A percentile compares a stretch with the other conserved stretches of the same genome.
phyloP scores from a whole-genome alignment of 2,113 vertebrate genomes.

The Chloroceryle aenea region DNA sequence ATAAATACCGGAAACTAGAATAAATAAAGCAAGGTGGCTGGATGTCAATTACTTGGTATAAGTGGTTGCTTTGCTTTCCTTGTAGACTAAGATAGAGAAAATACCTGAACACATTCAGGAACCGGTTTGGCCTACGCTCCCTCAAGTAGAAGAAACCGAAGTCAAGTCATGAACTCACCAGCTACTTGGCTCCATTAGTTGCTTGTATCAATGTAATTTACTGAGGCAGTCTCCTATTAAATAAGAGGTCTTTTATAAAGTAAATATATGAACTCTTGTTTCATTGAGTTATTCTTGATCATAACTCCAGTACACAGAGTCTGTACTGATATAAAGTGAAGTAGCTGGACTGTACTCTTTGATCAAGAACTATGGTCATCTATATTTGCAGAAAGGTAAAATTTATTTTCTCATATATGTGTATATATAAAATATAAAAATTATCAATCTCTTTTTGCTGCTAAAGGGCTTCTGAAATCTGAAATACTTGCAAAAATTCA shows the following conservation, averaged over 20 bases:
- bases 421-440: not conserved
- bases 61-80: conserved; percentile 10
- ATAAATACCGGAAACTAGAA: not conserved
- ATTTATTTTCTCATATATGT: not conserved
- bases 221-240: not conserved
- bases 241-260: conserved; percentile 21
- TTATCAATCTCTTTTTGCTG: not conserved
- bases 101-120: conserved; percentile 90
- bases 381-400: not conserved
- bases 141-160: conserved; percentile 61
- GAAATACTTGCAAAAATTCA: not conserved
- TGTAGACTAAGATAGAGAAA: conserved; percentile 86
- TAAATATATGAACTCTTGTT: not conserved
- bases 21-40: not conserved
- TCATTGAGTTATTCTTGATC: not conserved
- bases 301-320: not conserved
- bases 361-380: not conserved
- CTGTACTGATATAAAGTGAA: not conserved
- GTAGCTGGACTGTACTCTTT: not conserved
- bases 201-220: not conserved
- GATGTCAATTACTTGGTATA: not conserved
- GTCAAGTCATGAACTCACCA: conserved; percentile 29
- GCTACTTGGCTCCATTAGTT: not conserved
- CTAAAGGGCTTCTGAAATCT: not conserved
- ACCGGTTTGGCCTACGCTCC: conserved; percentile 85